These are phyloP conservation scores for Onychomys torridus DNA, from an alignment of 2,797 vertebrate genomes.

Conservation along the genomic window DNA sequence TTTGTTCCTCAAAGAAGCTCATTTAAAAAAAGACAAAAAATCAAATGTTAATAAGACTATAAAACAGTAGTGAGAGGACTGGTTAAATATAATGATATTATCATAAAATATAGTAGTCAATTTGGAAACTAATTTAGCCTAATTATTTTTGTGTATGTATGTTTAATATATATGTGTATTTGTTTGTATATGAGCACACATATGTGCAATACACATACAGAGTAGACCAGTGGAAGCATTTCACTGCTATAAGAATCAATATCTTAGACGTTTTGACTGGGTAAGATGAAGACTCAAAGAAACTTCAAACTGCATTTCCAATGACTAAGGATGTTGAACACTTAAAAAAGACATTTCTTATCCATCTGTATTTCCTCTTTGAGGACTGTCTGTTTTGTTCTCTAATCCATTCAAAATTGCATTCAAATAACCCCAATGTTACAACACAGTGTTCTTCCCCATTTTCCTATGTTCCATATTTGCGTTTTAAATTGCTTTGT, in stretches of 20 bases:
- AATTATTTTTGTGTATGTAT: not conserved
- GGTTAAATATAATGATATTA: not conserved
- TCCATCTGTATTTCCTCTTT: not conserved
- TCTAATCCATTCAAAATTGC: not conserved
- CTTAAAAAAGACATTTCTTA: not conserved
- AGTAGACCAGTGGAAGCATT: not conserved
- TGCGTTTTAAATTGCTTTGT: conserved; percentile 11
- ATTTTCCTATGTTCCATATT: not conserved
- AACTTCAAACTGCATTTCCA: not conserved
- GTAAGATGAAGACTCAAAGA: not conserved
- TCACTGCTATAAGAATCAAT: not conserved
- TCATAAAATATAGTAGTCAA: not conserved
- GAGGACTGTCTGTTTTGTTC: not conserved
- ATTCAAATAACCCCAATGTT: not conserved
- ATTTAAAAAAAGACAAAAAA: not conserved
- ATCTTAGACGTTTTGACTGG: not conserved
- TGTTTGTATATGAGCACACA: not conserved
- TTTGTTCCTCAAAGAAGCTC: not conserved
- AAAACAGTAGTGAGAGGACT: not conserved
- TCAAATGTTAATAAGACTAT: not conserved
- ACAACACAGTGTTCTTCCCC: not conserved
- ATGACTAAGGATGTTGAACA: not conserved
- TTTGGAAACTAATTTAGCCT: not conserved
- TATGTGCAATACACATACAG: not conserved
- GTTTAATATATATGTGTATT: not conserved